Conservation (phyloP, 2,888 invertebrate genomes). For the Linyphia triangularis region DNA sequence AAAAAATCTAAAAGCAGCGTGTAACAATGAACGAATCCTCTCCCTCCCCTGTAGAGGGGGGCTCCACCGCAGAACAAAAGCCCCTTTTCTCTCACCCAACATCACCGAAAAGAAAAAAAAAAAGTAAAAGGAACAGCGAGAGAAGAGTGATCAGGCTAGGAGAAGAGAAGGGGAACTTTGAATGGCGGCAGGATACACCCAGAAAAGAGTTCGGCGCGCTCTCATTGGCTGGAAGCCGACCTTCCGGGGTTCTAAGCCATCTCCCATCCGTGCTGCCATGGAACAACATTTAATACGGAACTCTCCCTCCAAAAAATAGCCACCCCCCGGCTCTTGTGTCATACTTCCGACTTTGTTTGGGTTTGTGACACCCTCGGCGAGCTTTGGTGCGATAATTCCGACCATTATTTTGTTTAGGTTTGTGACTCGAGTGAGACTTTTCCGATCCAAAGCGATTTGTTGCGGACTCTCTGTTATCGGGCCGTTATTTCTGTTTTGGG, state of each 20-base stretch:
- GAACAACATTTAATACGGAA: too few species aligned
- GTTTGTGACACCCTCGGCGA: too few species aligned
- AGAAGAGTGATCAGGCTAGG: slow-evolving; percentile 17
- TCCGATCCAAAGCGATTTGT: too few species aligned
- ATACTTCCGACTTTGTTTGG: too few species aligned
- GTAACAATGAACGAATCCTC: slow-evolving; percentile 36
- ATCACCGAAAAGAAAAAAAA: background rate
- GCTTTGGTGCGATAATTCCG: too few species aligned
- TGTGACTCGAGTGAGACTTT: too few species aligned
- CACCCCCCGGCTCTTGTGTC: background rate
- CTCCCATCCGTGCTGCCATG: slow-evolving; percentile 44
- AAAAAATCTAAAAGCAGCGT: slow-evolving; percentile 1
- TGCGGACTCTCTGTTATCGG: too few species aligned
- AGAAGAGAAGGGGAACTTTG: slow-evolving; percentile 47
- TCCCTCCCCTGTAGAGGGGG: background rate
- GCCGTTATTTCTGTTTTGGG: too few species aligned
- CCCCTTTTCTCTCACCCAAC: slow-evolving; percentile 38
- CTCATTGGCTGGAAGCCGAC: slow-evolving; percentile 68
- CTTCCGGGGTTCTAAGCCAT: slow-evolving; percentile 71
- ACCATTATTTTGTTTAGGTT: slow-evolving; percentile 42
- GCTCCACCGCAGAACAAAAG: slow-evolving; percentile 37
- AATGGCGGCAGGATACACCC: slow-evolving; percentile 75
- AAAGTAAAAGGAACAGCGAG: slow-evolving; percentile 9
- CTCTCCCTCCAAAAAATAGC: background rate
- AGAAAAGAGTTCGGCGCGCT: slow-evolving; percentile 70